These are phyloP conservation scores for Chauna torquata DNA, from an alignment of 2,113 vertebrate genomes.

Conservation along the genomic window DNA sequence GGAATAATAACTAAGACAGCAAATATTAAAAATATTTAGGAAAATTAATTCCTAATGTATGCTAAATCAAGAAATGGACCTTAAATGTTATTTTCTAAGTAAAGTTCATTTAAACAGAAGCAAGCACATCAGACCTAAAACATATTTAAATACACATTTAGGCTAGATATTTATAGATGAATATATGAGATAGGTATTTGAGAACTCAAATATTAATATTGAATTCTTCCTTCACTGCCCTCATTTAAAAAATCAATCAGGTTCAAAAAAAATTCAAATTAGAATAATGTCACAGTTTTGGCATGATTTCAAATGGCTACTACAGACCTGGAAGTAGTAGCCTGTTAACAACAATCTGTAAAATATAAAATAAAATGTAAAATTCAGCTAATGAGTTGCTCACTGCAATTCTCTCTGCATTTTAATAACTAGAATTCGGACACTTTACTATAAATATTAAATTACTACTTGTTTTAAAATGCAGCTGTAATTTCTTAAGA, in stretches of 20 bases:
- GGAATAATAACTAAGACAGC: background rate
- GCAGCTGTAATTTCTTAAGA: background rate
- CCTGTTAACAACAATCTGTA: background rate
- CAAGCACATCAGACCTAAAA: background rate
- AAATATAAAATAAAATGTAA: background rate
- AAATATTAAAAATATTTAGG: background rate
- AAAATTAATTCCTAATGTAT: background rate
- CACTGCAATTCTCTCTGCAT: background rate
- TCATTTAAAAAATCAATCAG: background rate
- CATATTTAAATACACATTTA: background rate
- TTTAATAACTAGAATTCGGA: background rate
- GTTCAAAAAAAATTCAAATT: background rate
- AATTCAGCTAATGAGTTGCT: background rate
- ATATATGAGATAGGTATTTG: background rate
- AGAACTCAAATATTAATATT: background rate
- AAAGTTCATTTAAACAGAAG: background rate
- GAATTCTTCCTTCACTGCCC: background rate
- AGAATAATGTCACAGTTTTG: background rate
- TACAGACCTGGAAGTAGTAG: background rate
- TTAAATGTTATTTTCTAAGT: background rate
- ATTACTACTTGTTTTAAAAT: background rate
- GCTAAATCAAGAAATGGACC: background rate
- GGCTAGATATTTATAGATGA: background rate
- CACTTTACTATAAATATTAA: background rate
- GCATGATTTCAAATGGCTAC: background rate